Base-by-base conservation (phyloP, 2,113 vertebrate species). In the Cavia porcellus region DNA sequence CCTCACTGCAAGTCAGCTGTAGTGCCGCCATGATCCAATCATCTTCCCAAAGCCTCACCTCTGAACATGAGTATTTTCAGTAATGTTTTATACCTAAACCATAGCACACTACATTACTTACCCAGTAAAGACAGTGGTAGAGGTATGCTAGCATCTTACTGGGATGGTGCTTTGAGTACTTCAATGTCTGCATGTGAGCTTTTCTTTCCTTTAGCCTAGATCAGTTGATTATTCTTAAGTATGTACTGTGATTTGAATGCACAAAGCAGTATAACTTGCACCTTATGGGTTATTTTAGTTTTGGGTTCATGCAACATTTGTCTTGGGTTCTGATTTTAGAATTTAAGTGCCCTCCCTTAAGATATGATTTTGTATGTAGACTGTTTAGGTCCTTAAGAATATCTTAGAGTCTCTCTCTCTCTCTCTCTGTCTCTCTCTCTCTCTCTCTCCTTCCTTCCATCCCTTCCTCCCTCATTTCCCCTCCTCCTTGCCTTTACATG, bases 221-320 rank as follows among this genome's bases (percentile, higher is more conserved):
- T 97, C 70, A 62, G 9, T 74, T 94, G n/a, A 93, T 94, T 91
- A 70, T 83, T 94, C 57, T 80, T 61, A 87, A 38, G 74, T 92
- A 94, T 91, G 89, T 94, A 64, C 24, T 86, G 52, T 89, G 75
- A 47, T n/a, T 96, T 90, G 92, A 97, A 42, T 87, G 83, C 45
- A 95, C 92, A 95, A 80, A 94, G 47, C 57, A 83, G 15, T 86
- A 24, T 47, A 91, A 47, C 50, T 92, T 68, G 50, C 20, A 61
- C 11, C 10, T 11, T 96, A 42, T 25, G 50, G 59, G 61, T 94
- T 81, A 62, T 91, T 95, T 88, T 52, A 84, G 50, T 25, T 91
- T 95, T 90, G 74, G 88, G 66, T 90, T 7, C 30, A 66, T 68
- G 64, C 35, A 64, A 45, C 59, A 12, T 89, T 96, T 35, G 32